Evolutionary conservation across 2,888 invertebrate genomes (phyloP), one percentile per base, ranked within the genome.

Genomic region (Sisyra nigra): DNA sequence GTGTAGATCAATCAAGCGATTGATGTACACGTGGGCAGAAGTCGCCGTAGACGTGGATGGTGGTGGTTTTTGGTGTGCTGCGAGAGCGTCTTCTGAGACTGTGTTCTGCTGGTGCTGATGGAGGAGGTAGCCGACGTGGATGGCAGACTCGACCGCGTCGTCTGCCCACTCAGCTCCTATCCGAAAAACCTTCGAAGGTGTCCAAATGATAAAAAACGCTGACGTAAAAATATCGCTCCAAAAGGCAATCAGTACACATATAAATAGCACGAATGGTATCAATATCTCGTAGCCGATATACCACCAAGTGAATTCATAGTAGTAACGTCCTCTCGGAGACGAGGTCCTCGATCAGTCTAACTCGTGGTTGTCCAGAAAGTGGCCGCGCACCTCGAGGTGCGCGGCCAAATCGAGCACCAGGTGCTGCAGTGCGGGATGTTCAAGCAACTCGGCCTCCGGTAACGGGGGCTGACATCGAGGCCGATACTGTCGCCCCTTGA

Each of bases 381-480:
- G 72, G 47, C 72, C 71, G 55, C 83, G 75, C 49, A 87, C 89
- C 66, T 92, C 89, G 48, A 94, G 68, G 52, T 84, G 78, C 44
- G 74, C 68, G 31, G 88, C 86, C 52, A 94, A 67, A 55, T 92
- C 91, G 54, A 88, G 69, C 42, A 93, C 74, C 50, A 86, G 72
- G 55, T 80, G 77, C 48, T 79, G 76, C 38, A 94, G 70, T 34
- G 76, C 71, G 5, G 87, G 82, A 57, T 91, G 85, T 52, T 88
- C 88, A 46, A 89, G 69, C 10, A 94, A 68, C 49, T 93, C 92
- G 40, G 77, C 76, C 53, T 88, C 87, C 17, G 93, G 91, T 51
- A 94, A 66, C 15, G 80, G 73, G 29, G 93, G 93, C 54, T 86
- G 83, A 53, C 83, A 82, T 38, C 84, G 74, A 10, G 93, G 88